phyloP scores from a whole-genome alignment of 2,113 vertebrate genomes.

The Odontesthes bonariensis region DNA sequence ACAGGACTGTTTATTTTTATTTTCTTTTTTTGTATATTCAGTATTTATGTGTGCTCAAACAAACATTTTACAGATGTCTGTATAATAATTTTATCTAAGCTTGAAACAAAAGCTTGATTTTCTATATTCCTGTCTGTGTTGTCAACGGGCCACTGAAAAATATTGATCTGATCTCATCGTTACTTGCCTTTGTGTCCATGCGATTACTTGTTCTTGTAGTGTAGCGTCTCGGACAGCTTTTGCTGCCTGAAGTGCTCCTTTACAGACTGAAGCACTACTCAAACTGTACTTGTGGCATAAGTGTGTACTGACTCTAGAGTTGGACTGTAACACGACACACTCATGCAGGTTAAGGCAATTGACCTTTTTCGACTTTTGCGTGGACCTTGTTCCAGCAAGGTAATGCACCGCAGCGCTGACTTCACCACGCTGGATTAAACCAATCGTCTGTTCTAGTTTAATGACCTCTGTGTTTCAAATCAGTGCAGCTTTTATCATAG shows the following conservation, averaged over 20 bases:
- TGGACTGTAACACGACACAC: conserved; percentile 39
- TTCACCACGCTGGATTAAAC: conserved; percentile 44
- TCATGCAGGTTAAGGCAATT: conserved; percentile 41
- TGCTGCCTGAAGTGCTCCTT: conserved; percentile 49
- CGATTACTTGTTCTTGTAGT: conserved; percentile 33
- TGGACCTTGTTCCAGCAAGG: conserved; percentile 40
- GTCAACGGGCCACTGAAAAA: conserved; percentile 25
- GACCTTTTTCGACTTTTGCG: conserved; percentile 39
- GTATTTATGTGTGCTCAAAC: conserved; percentile 34
- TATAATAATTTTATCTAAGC: conserved; percentile 37
- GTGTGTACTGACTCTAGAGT: conserved; percentile 52
- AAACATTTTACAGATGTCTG: conserved; percentile 36
- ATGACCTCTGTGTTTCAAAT: conserved; percentile 23
- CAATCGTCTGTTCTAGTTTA: conserved; percentile 32
- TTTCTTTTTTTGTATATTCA: conserved; percentile 33
- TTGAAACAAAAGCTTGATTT: conserved; percentile 39
- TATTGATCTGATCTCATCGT: conserved; percentile 36
- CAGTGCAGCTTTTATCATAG: conserved; percentile 2
- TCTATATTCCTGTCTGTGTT: conserved; percentile 19
- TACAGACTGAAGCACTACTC: conserved; percentile 52
- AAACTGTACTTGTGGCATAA: conserved; percentile 55
- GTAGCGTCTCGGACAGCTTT: conserved; percentile 26
- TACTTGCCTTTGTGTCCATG: conserved; percentile 41
- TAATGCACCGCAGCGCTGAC: conserved; percentile 38
- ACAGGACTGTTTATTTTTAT: conserved; percentile 8